Evolutionary conservation across 2,113 vertebrate genomes (phyloP), one percentile per base, ranked within the genome.

Genomic region (Dipodomys ordii): DNA sequence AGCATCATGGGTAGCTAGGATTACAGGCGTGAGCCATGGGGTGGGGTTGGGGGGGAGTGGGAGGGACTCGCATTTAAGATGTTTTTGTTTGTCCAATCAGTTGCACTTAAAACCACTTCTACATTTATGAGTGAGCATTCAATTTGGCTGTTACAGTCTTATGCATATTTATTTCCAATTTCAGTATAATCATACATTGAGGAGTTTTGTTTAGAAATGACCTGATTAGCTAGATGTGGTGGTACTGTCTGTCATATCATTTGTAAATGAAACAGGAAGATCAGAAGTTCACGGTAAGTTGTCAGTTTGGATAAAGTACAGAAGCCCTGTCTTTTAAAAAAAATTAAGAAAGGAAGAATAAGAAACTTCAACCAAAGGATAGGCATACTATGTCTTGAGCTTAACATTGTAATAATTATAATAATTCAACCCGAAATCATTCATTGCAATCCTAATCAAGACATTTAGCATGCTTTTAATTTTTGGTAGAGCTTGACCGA

Each of bases 51-150:
- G 39, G 39, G 39, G 39, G 39, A 39, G 39, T 39, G 39, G 39
- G 39, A 6, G 39, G 39, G 39, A 39, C 39, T 39, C 1, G 49
- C 49, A 11, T 12, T 49, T 49, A 49, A 11, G 3, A 81, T 81
- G 67, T 46, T 84, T 93, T 88, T 84, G 68, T 82, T 92, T 90
- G 81, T 60, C 16, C 35, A 85, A 44, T 88, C 15, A 81, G 53
- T 69, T 44, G 1, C n/a, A 82, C 32, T 91, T 7, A 77, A 90
- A 77, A 90, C 9, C 30, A 73, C 27, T 65, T 89, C 15, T 46
- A 94, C 5, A 25, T 46, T 69, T 73, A 28, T 79, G 32, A 10
- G 46, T 88, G 64, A 62, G 62, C 72, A 89, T 67, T 88, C 1
- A 88, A 23, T 90, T 85, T 76, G n/a, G 30, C 20, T 91, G 71